phyloP scores from a whole-genome alignment of 2,113 vertebrate species.

The Hydrolagus affinis region DNA sequence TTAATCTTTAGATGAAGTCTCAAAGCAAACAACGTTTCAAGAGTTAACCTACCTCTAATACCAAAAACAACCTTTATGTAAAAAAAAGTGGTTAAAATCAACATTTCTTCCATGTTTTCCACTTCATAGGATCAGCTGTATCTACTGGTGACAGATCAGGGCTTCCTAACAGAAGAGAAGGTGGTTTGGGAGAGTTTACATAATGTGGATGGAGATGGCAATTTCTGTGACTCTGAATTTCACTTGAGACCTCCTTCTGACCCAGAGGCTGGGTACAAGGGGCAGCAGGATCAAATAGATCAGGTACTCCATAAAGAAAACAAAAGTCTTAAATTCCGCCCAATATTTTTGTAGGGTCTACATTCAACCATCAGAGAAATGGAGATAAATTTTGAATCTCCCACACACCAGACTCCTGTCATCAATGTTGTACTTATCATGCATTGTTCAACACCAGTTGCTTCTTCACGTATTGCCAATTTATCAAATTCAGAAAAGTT shows the following conservation, averaged over 20 bases:
- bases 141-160: slow-evolving; percentile 92
- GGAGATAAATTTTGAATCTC: too few relatives aligned
- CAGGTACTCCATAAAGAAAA: slow-evolving; percentile 58
- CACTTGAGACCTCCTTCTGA: slow-evolving; percentile 86
- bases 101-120: not conserved
- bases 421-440: not conserved
- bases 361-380: too few relatives aligned
- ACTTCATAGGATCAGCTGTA: slow-evolving; percentile 82
- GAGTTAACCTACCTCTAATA: too few relatives aligned
- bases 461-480: not conserved
- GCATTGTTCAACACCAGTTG: not conserved
- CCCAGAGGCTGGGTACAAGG: slow-evolving; percentile 85
- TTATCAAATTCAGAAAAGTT: too few relatives aligned
- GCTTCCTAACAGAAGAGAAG: slow-evolving; percentile 95
- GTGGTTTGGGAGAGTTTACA: slow-evolving; percentile 97
- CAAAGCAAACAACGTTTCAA: too few relatives aligned
- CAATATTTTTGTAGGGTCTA: too few relatives aligned
- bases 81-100: not conserved
- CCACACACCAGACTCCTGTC: too few relatives aligned
- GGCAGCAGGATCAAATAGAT: slow-evolving; percentile 97
- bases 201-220: slow-evolving; percentile 92
- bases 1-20: too few relatives aligned
- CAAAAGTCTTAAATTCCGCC: too few relatives aligned
- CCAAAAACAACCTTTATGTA: too few relatives aligned
- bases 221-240: slow-evolving; percentile 95